These are phyloP conservation scores for Campaea margaritaria DNA, from an alignment of 2,888 invertebrate genomes.

Conservation along the genomic window DNA sequence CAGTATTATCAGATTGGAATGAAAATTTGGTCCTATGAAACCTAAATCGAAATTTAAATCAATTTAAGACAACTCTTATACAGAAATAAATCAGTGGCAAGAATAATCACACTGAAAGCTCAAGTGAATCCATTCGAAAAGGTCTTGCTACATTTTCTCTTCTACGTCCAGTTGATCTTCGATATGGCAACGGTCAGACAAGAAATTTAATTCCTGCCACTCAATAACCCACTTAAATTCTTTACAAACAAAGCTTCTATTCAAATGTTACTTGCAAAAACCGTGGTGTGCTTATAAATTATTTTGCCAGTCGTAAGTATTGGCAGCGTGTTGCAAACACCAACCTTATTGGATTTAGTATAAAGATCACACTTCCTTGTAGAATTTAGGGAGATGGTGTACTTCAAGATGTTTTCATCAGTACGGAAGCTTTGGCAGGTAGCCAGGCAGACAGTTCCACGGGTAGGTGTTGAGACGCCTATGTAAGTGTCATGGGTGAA, in stretches of 20 bases:
- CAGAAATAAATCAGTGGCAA: too few relatives aligned
- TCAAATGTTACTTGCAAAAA: too few relatives aligned
- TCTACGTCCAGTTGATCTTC: conserved; percentile 30
- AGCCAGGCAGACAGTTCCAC: conserved; percentile 29
- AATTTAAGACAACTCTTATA: too few relatives aligned
- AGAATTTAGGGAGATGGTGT: neutral
- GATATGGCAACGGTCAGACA: conserved; percentile 21
- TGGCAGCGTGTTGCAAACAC: neutral
- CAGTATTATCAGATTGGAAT: too few relatives aligned
- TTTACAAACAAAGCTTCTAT: too few relatives aligned
- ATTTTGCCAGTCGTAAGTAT: conserved; percentile 13
- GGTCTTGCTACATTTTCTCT: conserved; percentile 27
- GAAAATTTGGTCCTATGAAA: too few relatives aligned
- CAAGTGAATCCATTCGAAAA: conserved; percentile 31
- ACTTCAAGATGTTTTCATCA: conserved; percentile 17
- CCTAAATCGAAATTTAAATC: too few relatives aligned
- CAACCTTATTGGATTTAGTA: neutral
- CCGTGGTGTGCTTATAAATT: neutral
- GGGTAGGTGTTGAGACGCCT: conserved; percentile 28
- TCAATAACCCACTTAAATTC: neutral
- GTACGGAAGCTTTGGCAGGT: conserved; percentile 30
- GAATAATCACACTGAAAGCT: conserved; percentile 18
- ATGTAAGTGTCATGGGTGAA: conserved; percentile 37
- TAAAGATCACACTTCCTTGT: conserved; percentile 6
- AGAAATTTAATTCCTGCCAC: neutral